Evolutionary conservation across 1,140 invertebrate genomes (phyloP), one percentile per base, ranked within the genome.

Genomic region (Calephelis nemesis): DNA sequence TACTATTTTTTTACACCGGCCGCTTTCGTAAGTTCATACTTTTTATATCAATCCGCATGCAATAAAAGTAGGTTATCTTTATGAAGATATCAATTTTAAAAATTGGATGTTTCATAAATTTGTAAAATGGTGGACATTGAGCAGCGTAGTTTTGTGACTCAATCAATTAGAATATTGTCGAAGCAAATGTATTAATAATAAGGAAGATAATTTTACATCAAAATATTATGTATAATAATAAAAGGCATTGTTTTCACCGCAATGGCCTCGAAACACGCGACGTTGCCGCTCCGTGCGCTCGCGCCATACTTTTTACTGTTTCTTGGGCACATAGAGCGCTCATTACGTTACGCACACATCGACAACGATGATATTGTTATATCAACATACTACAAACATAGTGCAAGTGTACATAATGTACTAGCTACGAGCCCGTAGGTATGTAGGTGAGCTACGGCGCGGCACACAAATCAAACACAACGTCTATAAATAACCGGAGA

Each of bases 231-330:
- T 76, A 75, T 75, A 79, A 74, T 79, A 79, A 81, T 81, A 85
- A 85, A 82, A 82, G 78, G 74, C 81, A 91, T 89, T 91, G 88
- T 91, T 89, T 90, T 88, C 81, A 85, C 84, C 77, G 80, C 73
- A 72, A 77, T 80, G 83, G 83, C 82, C 79, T 80, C 84, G 73
- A 71, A 76, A 79, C 80, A 81, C 71, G 84, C 87, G 77, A 77
- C 77, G 88, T 91, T 91, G 88, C 88, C 88, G 81, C 75, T 78
- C 80, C 63, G 82, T 77, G 78, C 81, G 80, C 82, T 85, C 87
- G 87, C 87, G 87, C 88, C 87, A 86, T 85, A 91, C 88, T 89
- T 91, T 91, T 91, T 91, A 91, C 88, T 91, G 88, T 90, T 90
- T 84, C 88, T 85, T 82, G 84, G 54, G 87, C 86, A 87, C 88